Conservation (phyloP, 2,888 invertebrate species). For the Hirtodrosophila duncani region DNA sequence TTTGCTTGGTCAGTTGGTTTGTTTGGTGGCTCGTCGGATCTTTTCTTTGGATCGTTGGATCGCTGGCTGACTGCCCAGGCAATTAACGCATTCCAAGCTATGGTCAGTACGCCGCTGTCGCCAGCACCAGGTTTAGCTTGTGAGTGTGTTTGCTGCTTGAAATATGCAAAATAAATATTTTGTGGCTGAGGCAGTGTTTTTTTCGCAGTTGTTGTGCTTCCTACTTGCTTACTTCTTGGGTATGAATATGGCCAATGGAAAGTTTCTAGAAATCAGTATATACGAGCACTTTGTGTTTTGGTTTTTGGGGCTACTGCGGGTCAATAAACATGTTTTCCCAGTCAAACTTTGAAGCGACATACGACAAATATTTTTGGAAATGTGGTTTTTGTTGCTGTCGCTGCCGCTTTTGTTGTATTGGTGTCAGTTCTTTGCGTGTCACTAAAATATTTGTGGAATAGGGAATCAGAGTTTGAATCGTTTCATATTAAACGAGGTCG, state of each 20-base stretch:
- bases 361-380: no score
- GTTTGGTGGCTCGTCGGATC: no score
- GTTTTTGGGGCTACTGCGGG: slow-evolving; percentile 35
- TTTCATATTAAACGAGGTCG: slow-evolving; percentile 63
- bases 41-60: slow-evolving; percentile 30
- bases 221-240: slow-evolving; percentile 16
- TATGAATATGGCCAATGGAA: slow-evolving; percentile 50
- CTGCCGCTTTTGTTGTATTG: no score
- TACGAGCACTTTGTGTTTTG: no score
- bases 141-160: neutral
- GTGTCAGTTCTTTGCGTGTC: slow-evolving; percentile 55
- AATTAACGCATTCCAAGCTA: slow-evolving; percentile 66
- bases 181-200: slow-evolving; percentile 22
- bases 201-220: slow-evolving; percentile 25
- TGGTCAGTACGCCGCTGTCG: slow-evolving; percentile 39
- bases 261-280: slow-evolving; percentile 58
- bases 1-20: no score
- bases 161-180: slow-evolving; percentile 56
- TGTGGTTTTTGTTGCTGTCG: no score
- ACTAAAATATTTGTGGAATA: slow-evolving; percentile 65
- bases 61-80: slow-evolving; percentile 46
- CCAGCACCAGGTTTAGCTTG: neutral
- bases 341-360: slow-evolving; percentile 12
- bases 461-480: slow-evolving; percentile 46
- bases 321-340: slow-evolving; percentile 52